A percentile compares a stretch with the other conserved stretches of the same genome.
Conservation (phyloP, 2,888 invertebrate genomes). For the Drosophila phalerata region DNA sequence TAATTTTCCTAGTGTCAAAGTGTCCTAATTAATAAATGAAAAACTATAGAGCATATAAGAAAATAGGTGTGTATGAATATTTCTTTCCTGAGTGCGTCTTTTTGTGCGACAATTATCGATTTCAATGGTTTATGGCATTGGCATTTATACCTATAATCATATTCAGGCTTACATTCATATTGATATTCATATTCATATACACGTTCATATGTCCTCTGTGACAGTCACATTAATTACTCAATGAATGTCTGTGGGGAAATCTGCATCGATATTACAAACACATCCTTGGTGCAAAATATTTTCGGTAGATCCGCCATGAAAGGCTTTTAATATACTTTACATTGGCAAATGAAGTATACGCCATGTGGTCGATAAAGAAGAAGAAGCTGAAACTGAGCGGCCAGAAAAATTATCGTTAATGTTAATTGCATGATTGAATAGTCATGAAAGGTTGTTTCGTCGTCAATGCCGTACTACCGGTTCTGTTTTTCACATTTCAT, state of each 20-base stretch:
- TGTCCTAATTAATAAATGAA: constrained; percentile 60
- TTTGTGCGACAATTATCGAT: constrained; percentile 14
- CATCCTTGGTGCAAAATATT: constrained; percentile 31
- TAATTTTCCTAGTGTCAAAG: constrained; percentile 15
- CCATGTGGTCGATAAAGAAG: constrained; percentile 14
- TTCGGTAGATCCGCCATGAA: constrained; percentile 26
- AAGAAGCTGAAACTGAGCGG: constrained; percentile 17
- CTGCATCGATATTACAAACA: constrained; percentile 38
- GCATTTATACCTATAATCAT: constrained; percentile 45
- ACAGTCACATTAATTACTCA: constrained; percentile 54
- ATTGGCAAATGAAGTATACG: constrained; percentile 38
- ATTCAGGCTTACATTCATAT: constrained; percentile 37
- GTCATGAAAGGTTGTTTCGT: constrained; percentile 39
- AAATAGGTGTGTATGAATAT: not conserved
- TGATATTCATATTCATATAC: constrained; percentile 34
- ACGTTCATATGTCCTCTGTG: constrained; percentile 34
- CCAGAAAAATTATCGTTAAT: constrained; percentile 69
- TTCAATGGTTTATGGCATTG: constrained; percentile 31
- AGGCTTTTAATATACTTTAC: constrained; percentile 31
- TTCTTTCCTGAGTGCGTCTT: not conserved
- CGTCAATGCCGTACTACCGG: constrained; percentile 28
- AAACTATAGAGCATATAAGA: constrained; percentile 41
- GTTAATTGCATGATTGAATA: constrained; percentile 79
- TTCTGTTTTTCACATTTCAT: constrained; percentile 34
- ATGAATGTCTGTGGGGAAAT: constrained; percentile 53